Evolutionary conservation across 35 echinoderm and acorn worm species (phyloP).

Genomic region (Lytechinus pictus): DNA sequence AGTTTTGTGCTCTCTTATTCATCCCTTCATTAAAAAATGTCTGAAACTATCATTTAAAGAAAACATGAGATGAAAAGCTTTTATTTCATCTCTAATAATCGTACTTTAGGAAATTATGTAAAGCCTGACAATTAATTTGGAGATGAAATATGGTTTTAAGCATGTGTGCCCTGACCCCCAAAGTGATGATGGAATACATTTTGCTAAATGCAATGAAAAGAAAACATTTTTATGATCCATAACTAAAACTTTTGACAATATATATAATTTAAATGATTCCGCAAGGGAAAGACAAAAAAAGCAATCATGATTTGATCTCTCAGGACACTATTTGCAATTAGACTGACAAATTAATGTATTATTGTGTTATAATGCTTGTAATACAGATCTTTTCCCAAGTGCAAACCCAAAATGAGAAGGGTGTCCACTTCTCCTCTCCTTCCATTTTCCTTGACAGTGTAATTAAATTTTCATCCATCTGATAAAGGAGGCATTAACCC

Average conservation of each 20-base stretch:
- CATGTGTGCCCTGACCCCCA: not conserved
- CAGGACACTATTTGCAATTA: not conserved
- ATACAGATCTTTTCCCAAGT: not conserved
- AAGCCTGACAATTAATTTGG: not conserved
- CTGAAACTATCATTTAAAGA: too few species aligned
- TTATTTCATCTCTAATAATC: too few species aligned
- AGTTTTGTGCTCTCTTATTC: too few species aligned
- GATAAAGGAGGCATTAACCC: not conserved
- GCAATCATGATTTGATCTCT: not conserved
- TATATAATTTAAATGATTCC: not conserved
- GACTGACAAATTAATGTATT: not conserved
- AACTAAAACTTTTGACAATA: not conserved
- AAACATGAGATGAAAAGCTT: too few species aligned
- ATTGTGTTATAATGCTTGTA: not conserved
- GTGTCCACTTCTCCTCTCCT: not conserved
- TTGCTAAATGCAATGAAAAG: not conserved
- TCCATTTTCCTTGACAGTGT: not conserved
- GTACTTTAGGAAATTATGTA: too few species aligned
- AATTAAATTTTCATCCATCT: conserved; percentile 19
- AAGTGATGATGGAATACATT: not conserved
- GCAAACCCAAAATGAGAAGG: not conserved
- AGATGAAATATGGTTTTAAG: not conserved
- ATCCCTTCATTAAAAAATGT: too few species aligned
- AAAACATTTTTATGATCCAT: not conserved
- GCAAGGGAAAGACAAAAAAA: not conserved